Evolutionary conservation across 2,113 vertebrate species (phyloP), one percentile per base, ranked within the genome.

Genomic region (Zosterops lateralis): DNA sequence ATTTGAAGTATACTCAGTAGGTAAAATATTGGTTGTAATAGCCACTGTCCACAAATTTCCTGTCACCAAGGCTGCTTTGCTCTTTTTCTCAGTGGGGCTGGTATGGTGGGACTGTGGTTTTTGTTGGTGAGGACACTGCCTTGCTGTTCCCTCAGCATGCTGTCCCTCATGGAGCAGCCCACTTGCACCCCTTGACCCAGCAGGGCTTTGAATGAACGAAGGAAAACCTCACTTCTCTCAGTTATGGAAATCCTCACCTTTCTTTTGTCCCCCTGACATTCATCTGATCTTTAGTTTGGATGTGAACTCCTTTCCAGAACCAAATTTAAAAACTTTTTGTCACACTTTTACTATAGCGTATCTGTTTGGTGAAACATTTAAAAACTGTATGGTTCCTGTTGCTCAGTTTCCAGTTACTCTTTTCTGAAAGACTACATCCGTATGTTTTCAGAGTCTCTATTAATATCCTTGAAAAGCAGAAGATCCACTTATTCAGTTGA

Each of bases 101-200:
- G 18, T 18, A 6, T 14, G 44, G 19, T 58, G 48, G 25, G 38
- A 48, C 21, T 60, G 5, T 75, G 42, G 21, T 4, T 0, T 66
- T 75, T 75, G 38, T 32, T 62, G 56, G 31, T 71, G 67, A 75
- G 29, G 18, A 20, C 10, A 4, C 12, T 36, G 28, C 40, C 34
- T 61, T 83, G 21, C 29, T 50, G 17, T 67, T 32, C 40, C 17
- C 28, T 31, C 40, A 64, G 21, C 5, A 10, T 0, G 0, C 38
- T 62, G 61, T 34, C 14, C 17, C 14, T 45, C 0, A 0, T 1
- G 6, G 31, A 76, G 34, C 62, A 76, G 44, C n/a, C 21, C 0
- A 0, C 8, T 48, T 58, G 7, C 17, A 47, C 14, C 16, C 50
- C n/a, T 70, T 61, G 16, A 40, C 38, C 17, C n/a, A 17, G 7